Evolutionary conservation across 2,113 vertebrate genomes (phyloP), one percentile per base, ranked within the genome.

Genomic region (Balaeniceps rex): DNA sequence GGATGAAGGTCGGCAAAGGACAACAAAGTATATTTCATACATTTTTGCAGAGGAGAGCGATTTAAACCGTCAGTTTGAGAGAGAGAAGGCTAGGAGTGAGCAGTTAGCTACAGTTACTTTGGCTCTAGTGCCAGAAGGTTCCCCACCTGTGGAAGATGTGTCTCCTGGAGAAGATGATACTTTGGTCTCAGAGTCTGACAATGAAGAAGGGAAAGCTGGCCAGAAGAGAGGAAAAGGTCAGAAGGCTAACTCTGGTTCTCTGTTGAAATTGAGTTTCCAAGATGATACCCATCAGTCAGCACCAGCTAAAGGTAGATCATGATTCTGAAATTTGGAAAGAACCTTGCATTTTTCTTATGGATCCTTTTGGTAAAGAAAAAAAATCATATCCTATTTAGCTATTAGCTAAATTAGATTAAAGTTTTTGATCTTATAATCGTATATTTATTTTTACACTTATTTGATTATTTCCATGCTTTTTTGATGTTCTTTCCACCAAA

Each of bases 1-100:
- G 88, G 99, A 99, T 15, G 99, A 99, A 95, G 99, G 99, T 44
- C 98, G 99, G 10, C 99, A 99, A 96, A 98, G 99, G 74, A 99
- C 99, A 4, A 99, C 99, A n/a, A 99, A 99, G 83, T 99, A 98
- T 75, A 98, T 99, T 92, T 98, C 99, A 13, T 99, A 99, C 69
- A 98, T 97, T 76, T 99, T 98, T 87, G 99, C 99, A 1, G 98
- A 98, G 70, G 98, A 98, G 88, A 99, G 99, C 6, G 97, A 99
- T 87, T 97, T 99, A 34, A 99, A 99, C 90, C 98, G 98, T 23
- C 98, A 99, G 91, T 99, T 99, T 38, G 98, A 98, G 29, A 98
- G 99, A 71, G 99, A 99, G 97, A 98, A 98, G 83, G 99, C 99
- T 16, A 98, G 99, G n/a, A 98, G 98, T 13, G 98, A 99, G 91